Conservation (phyloP, 2,888 invertebrate genomes). For the Apamea anceps region DNA sequence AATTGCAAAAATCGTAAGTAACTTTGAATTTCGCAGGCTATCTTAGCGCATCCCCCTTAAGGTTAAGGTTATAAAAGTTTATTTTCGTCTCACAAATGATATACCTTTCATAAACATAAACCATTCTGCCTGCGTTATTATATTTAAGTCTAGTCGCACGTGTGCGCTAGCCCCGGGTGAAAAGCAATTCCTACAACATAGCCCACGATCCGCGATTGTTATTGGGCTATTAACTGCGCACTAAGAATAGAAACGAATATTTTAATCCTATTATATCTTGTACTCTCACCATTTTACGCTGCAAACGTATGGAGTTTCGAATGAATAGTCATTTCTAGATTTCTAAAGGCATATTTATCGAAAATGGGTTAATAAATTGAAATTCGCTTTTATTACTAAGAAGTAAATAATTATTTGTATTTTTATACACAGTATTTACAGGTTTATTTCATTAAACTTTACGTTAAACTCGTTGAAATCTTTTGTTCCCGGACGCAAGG, state of each 20-base stretch:
- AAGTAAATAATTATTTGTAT: not conserved
- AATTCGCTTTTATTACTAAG: not conserved
- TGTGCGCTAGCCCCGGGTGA: conserved; percentile 7
- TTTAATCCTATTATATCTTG: conserved; percentile 32
- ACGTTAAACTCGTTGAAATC: conserved; percentile 44
- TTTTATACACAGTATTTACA: not conserved
- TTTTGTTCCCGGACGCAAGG: conserved; percentile 26
- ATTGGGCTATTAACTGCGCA: conserved; percentile 51
- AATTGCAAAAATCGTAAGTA: not conserved
- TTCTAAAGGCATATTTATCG: conserved; percentile 27
- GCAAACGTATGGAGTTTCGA: conserved; percentile 8
- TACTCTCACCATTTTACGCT: conserved; percentile 35
- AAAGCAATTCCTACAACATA: conserved; percentile 44
- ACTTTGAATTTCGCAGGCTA: not conserved
- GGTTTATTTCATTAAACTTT: not conserved
- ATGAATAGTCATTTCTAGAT: conserved; percentile 27
- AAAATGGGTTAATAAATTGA: conserved; percentile 9
- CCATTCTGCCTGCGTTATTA: conserved; percentile 4
- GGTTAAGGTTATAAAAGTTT: not conserved
- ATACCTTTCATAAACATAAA: conserved; percentile 6
- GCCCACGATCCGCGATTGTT: conserved; percentile 35
- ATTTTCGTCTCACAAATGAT: not conserved
- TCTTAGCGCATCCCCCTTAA: not conserved
- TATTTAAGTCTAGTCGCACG: conserved; percentile 5
- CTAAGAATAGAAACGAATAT: conserved; percentile 57